Percentiles rank a stretch among this genome's conserved stretches.
Evolutionary conservation across 2,113 vertebrate species (phyloP).

Genomic region (Clarias macrocephalus): DNA sequence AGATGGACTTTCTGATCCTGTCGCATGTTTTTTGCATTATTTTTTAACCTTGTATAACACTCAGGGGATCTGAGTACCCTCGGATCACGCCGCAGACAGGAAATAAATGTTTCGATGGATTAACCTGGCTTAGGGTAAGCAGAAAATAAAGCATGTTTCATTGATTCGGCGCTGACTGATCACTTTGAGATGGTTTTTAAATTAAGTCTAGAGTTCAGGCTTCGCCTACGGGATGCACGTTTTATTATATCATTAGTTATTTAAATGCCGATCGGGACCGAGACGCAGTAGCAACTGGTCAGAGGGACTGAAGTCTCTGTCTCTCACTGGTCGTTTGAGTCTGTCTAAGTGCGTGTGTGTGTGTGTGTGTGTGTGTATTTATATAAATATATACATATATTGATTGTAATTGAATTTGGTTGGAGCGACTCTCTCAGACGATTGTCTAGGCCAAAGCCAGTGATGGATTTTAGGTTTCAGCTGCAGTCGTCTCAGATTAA

Average conservation of each 20-base stretch:
- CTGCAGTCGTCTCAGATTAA: slow-evolving; percentile 71
- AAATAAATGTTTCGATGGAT: background rate
- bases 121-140: background rate
- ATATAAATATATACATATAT: slow-evolving; percentile 14
- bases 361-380: slow-evolving; percentile 51
- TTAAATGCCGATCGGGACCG: background rate
- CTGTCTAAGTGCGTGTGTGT: slow-evolving; percentile 63
- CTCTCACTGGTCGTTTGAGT: slow-evolving; percentile 50
- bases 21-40: background rate
- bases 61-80: background rate
- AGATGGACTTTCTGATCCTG: background rate
- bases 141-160: background rate
- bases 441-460: slow-evolving; percentile 71
- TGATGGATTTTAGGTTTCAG: slow-evolving; percentile 74
- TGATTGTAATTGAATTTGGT: slow-evolving; percentile 79
- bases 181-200: slow-evolving; percentile 14
- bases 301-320: background rate
- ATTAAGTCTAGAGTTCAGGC: slow-evolving; percentile 33
- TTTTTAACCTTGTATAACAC: background rate
- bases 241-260: slow-evolving; percentile 31
- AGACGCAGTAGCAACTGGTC: background rate
- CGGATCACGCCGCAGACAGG: background rate
- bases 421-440: slow-evolving; percentile 71
- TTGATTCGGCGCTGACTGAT: slow-evolving; percentile 4
- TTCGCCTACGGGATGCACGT: background rate